Evolutionary conservation across 2,888 invertebrate species (phyloP).

Genomic region (Acanthoscelides obtectus): DNA sequence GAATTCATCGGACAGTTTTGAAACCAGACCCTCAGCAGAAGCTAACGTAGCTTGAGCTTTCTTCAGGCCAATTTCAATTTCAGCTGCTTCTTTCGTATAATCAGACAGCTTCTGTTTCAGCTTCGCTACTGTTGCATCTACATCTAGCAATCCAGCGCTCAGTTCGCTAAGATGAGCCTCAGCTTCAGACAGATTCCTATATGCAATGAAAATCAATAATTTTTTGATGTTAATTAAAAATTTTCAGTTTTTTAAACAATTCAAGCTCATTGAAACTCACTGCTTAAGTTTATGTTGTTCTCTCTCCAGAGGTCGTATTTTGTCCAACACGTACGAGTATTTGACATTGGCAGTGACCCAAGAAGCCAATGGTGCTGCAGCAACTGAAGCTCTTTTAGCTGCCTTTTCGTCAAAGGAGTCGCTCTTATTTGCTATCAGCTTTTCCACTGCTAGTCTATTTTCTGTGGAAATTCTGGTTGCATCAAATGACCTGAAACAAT

Average conservation of each 20-base stretch:
- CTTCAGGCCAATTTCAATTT: constrained; percentile 77
- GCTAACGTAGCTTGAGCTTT: constrained; percentile 72
- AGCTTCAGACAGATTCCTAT: constrained; percentile 75
- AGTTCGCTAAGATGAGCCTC: constrained; percentile 77
- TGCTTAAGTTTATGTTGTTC: constrained; percentile 63
- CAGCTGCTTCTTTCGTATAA: constrained; percentile 91
- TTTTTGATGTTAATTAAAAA: too few species aligned
- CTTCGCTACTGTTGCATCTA: constrained; percentile 75
- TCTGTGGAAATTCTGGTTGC: constrained; percentile 80
- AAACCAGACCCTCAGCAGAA: constrained; percentile 76
- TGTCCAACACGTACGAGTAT: constrained; percentile 86
- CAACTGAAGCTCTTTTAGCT: constrained; percentile 89
- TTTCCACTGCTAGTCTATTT: constrained; percentile 79
- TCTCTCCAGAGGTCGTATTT: constrained; percentile 82
- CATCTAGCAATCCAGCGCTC: constrained; percentile 70
- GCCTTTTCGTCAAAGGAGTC: constrained; percentile 85
- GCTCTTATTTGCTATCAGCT: constrained; percentile 69
- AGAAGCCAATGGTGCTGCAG: constrained; percentile 92
- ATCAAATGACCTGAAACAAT: constrained; percentile 80
- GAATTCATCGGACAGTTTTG: constrained; percentile 85
- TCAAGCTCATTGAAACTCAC: constrained; percentile 27
- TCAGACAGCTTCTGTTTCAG: constrained; percentile 75
- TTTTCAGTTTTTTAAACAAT: constrained; percentile 1
- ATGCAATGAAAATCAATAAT: constrained; percentile 26
- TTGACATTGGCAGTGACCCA: constrained; percentile 97